These are phyloP conservation scores for Lepus europaeus DNA, from an alignment of 2,113 vertebrate genomes.

Conservation along the genomic window DNA sequence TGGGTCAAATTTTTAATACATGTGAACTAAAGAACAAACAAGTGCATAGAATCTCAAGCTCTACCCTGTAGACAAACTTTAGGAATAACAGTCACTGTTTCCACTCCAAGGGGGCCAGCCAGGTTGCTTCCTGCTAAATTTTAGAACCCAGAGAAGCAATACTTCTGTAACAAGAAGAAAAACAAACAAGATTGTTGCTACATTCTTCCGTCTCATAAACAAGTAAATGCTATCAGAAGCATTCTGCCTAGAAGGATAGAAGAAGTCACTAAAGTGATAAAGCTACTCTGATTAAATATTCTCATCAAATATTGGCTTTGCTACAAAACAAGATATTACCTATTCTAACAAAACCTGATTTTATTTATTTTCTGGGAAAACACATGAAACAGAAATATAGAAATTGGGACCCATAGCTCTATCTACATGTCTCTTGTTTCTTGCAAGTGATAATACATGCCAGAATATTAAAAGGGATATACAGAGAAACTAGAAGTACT, in stretches of 20 bases:
- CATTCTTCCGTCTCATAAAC: constrained; percentile 25
- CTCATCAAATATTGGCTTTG: constrained; percentile 21
- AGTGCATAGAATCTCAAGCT: not conserved
- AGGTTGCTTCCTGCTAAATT: constrained; percentile 24
- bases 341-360: not conserved
- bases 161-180: constrained; percentile 34
- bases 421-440: not conserved
- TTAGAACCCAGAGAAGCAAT: not conserved
- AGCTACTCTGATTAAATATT: constrained; percentile 53
- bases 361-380: not conserved
- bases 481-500: not conserved
- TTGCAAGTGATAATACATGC: not conserved
- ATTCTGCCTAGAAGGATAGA: constrained; percentile 9
- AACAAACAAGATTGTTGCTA: not conserved
- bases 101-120: not conserved
- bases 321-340: constrained; percentile 39
- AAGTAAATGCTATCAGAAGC: constrained; percentile 19
- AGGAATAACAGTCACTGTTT: not conserved
- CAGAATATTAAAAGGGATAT: not conserved
- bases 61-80: not conserved
- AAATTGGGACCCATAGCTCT: not conserved
- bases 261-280: not conserved
- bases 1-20: constrained; percentile 10
- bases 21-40: constrained; percentile 38
- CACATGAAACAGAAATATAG: not conserved